These are phyloP conservation scores for Oreochromis mossambicus DNA, from an alignment of 2,797 vertebrate species.

Conservation along the genomic window DNA sequence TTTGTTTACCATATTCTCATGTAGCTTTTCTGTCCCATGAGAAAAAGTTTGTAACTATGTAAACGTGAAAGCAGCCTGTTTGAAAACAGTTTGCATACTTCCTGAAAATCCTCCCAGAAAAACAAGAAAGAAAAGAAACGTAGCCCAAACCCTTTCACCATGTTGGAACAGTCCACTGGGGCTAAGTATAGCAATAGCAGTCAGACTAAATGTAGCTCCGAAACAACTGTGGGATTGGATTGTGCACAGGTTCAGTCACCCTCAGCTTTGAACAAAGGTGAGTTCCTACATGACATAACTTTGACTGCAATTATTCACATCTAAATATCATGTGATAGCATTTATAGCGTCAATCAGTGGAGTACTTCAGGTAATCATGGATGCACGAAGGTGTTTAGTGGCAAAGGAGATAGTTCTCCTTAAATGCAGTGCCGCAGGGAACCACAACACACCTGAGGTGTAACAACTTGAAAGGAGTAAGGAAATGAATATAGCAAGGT, in stretches of 20 bases:
- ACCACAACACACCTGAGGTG: constrained; percentile 5
- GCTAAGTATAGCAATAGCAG: neutral
- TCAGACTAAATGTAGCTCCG: neutral
- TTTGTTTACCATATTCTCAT: neutral
- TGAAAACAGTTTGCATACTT: constrained; percentile 22
- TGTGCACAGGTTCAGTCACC: constrained; percentile 12
- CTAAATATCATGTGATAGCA: constrained; percentile 29
- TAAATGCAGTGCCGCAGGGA: constrained; percentile 2
- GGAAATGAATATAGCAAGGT: constrained; percentile 34
- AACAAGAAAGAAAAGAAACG: constrained; percentile 32
- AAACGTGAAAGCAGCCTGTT: neutral
- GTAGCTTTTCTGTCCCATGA: neutral
- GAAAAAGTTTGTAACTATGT: neutral
- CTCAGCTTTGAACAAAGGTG: constrained; percentile 13
- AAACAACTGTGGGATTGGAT: constrained; percentile 19
- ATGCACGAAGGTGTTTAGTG: constrained; percentile 26
- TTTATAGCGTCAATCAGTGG: constrained; percentile 4
- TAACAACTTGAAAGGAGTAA: neutral
- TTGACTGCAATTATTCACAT: constrained; percentile 16
- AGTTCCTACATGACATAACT: neutral
- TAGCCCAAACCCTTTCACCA: constrained; percentile 8
- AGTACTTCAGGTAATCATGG: constrained; percentile 18
- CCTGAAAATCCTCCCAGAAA: constrained; percentile 9
- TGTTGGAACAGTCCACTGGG: constrained; percentile 7
- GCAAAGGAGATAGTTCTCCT: neutral